These are phyloP conservation scores for Aleadryas rufinucha DNA, from an alignment of 2,113 vertebrate genomes.

Conservation along the genomic window DNA sequence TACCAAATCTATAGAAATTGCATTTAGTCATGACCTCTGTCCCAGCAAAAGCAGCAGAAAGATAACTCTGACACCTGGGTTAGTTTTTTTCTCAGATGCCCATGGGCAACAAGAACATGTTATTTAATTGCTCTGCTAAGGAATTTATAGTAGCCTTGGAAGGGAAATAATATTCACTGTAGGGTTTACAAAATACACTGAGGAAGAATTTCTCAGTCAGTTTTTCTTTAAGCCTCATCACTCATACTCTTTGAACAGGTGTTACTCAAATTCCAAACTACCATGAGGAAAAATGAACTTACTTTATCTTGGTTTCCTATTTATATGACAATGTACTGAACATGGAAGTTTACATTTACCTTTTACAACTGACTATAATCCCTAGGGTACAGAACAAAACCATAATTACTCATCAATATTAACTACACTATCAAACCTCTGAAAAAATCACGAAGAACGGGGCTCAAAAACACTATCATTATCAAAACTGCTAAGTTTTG, in stretches of 20 bases:
- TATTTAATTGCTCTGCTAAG: not conserved
- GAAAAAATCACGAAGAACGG: not conserved
- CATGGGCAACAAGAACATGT: not conserved
- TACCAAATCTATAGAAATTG: not conserved
- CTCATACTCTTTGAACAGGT: fast-evolving
- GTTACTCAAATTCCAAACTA: not conserved
- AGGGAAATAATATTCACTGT: not conserved
- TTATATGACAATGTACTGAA: not conserved
- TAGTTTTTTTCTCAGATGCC: not conserved
- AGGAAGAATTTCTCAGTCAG: not conserved
- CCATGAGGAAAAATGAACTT: not conserved
- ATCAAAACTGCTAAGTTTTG: not conserved
- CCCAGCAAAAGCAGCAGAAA: not conserved
- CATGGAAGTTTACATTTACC: not conserved
- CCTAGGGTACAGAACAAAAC: not conserved
- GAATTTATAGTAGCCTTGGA: not conserved
- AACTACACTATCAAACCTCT: not conserved
- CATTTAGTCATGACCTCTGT: not conserved
- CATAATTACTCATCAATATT: not conserved
- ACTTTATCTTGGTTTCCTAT: not conserved
- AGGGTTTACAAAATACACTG: not conserved
- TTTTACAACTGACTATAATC: not conserved
- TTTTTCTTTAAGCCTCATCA: not conserved
- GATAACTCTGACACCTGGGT: not conserved
- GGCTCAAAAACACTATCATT: not conserved